phyloP scores from a whole-genome alignment of 1,140 invertebrate species.

The Saxidomus purpurata region DNA sequence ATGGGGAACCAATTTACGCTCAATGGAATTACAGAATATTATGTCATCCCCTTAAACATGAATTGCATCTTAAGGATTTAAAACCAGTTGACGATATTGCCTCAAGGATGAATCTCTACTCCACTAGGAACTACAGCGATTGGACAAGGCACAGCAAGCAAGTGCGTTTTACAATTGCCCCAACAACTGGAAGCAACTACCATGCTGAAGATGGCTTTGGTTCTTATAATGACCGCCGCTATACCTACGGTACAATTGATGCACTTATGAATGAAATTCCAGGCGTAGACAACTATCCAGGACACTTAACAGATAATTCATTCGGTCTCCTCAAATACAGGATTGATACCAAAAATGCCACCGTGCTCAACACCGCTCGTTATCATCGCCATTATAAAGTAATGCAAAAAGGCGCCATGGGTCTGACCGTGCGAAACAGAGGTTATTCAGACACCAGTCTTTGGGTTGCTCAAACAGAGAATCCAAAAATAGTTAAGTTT shows the following conservation, averaged over 20 bases:
- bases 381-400: conserved; percentile 78
- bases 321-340: conserved; percentile 67
- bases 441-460: conserved; percentile 77
- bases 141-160: conserved; percentile 49
- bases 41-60: conserved; percentile 77
- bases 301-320: conserved; percentile 70
- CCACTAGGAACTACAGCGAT: conserved; percentile 40
- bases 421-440: conserved; percentile 40
- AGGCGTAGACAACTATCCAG: conserved; percentile 80
- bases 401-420: conserved; percentile 70
- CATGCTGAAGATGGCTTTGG: conserved; percentile 58
- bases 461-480: conserved; percentile 77
- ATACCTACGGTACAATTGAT: conserved; percentile 71
- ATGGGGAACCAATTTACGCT: conserved; percentile 69
- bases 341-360: conserved; percentile 26
- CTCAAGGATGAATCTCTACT: conserved; percentile 51
- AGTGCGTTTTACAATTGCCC: conserved; percentile 70
- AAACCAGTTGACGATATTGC: conserved; percentile 76
- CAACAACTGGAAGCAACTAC: conserved; percentile 15
- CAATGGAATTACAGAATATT: conserved; percentile 84
- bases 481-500: conserved; percentile 67
- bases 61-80: conserved; percentile 68
- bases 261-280: conserved; percentile 80
- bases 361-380: conserved; percentile 74
- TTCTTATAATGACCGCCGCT: conserved; percentile 21